Conservation (phyloP, 1,140 invertebrate species). For the Caenorhabditis latens region DNA sequence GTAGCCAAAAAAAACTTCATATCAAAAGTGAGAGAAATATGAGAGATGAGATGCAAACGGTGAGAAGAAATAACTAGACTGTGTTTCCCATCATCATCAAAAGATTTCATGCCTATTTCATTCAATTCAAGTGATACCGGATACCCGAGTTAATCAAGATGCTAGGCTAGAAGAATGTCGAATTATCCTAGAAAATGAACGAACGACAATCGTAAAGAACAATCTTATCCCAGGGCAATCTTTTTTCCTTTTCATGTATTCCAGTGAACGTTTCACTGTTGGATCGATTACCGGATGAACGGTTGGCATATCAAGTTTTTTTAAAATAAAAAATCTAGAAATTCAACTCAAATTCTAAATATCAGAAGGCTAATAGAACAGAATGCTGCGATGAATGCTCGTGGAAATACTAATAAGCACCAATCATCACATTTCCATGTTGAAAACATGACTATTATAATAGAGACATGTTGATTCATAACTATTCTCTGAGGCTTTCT, state of each 20-base stretch:
- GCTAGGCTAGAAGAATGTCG: background rate
- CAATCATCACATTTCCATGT: no score
- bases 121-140: background rate
- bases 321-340: no score
- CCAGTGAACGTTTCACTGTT: background rate
- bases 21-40: background rate
- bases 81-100: background rate
- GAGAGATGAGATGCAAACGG: background rate
- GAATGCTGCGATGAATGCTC: no score
- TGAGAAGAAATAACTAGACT: background rate
- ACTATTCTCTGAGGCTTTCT: no score
- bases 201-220: constrained; percentile 12
- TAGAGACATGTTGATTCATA: no score
- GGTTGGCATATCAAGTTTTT: background rate
- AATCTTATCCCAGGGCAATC: constrained; percentile 39
- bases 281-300: constrained; percentile 7
- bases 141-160: background rate
- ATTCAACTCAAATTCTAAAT: no score
- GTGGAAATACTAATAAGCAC: no score
- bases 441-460: no score
- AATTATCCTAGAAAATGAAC: constrained; percentile 6
- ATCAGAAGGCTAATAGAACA: no score
- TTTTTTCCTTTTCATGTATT: constrained; percentile 15
- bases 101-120: no score
- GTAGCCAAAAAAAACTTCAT: background rate